A percentile compares a stretch with the other conserved stretches of the same genome.
Conservation (phyloP, 2,888 invertebrate genomes). For the Stictocephala bisonia region DNA sequence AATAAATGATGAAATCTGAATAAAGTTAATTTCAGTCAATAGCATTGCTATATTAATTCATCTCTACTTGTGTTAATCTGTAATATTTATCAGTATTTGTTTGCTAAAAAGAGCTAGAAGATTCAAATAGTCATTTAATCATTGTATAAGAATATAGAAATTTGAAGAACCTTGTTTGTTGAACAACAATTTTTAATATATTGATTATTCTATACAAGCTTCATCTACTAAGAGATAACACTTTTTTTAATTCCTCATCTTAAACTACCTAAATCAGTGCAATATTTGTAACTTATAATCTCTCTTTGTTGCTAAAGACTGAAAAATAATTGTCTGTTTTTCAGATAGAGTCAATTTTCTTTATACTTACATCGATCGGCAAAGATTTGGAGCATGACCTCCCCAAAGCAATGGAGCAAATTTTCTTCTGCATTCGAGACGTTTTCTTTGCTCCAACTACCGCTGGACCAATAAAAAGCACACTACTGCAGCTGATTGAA, state of each 20-base stretch:
- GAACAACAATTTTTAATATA: no score
- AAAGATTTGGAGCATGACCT: slow-evolving; percentile 86
- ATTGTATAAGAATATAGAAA: no score
- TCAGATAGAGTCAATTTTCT: slow-evolving; percentile 89
- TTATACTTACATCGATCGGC: slow-evolving; percentile 88
- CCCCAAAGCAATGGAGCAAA: slow-evolving; percentile 81
- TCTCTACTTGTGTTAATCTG: no score
- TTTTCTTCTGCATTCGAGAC: slow-evolving; percentile 84
- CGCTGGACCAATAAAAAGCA: slow-evolving; percentile 82
- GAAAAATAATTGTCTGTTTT: slow-evolving; percentile 10
- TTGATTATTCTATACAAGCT: no score
- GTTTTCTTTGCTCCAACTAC: slow-evolving; percentile 83
- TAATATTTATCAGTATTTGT: no score
- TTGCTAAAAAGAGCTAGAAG: no score
- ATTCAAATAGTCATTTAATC: no score
- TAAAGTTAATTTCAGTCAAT: no score
- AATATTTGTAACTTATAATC: not conserved
- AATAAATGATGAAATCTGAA: no score
- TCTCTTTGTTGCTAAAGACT: not conserved
- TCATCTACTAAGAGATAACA: no score
- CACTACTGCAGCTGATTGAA: slow-evolving; percentile 89
- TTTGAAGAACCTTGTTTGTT: no score
- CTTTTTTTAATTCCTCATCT: not conserved
- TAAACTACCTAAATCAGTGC: not conserved
- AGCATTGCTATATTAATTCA: no score